Percentiles rank a stretch among this genome's conserved stretches.
Evolutionary conservation across 2,113 vertebrate species (phyloP).

Genomic region (Dolichallabes microphthalmus): DNA sequence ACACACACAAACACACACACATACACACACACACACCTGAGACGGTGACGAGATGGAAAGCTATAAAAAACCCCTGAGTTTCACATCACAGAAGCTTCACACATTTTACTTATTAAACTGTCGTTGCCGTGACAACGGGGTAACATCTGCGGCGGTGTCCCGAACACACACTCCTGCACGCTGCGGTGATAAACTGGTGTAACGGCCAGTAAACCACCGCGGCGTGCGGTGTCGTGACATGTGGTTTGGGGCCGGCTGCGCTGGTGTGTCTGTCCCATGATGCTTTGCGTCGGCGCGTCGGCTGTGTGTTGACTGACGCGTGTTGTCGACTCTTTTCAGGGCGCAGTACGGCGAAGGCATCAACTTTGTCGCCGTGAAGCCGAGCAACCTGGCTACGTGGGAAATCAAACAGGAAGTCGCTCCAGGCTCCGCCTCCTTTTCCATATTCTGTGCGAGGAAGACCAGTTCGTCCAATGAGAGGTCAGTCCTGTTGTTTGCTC

Average conservation of each 20-base stretch:
- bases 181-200: neutral
- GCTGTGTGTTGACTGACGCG: neutral
- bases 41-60: neutral
- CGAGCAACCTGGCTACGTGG: constrained; percentile 84
- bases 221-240: neutral
- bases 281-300: neutral
- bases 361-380: constrained; percentile 80
- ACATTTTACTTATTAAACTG: neutral
- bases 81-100: neutral
- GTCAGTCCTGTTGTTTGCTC: constrained; percentile 66
- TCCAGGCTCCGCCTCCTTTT: constrained; percentile 71
- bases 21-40: neutral
- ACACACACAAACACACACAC: neutral
- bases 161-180: neutral
- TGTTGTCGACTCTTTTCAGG: constrained; percentile 65
- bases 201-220: neutral
- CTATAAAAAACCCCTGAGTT: neutral
- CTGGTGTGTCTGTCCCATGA: neutral
- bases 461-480: constrained; percentile 71
- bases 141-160: neutral
- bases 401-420: constrained; percentile 89
- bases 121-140: neutral
- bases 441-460: constrained; percentile 83
- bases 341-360: constrained; percentile 85
- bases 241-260: neutral